Evolutionary conservation across 1,140 invertebrate species (phyloP), one percentile per base, ranked within the genome.

Genomic region (Scaptomyza graminum): DNA sequence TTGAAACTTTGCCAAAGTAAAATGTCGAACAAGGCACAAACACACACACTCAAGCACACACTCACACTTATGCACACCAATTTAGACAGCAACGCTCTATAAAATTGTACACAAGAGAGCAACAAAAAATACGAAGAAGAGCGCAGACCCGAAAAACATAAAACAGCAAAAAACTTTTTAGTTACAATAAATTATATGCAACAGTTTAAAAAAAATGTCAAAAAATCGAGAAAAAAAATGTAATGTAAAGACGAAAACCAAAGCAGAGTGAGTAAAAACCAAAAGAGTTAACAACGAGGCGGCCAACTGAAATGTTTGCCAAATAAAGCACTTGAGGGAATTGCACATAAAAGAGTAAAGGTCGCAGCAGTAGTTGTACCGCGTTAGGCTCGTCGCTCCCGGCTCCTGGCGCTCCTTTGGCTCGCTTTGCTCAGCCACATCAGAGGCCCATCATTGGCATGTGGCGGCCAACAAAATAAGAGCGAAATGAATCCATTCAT

Each of bases 141-240:
- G 54, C 62, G 54, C 62, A 71, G 31, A 49, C 43, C 50, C n/a
- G n/a, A n/a, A n/a, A 44, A 18, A 55, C 2, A 22, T 22, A 22
- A 39, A 34, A 34, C 31, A 34, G 31, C 13, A 69, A 39, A 52
- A 70, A 60, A 87, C 68, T 62, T 88, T 87, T 83, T 84, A 88
- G 84, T 88, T 89, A 88, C 83, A 88, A 88, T 88, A 88, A 88
- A 88, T 88, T 88, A 88, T 88, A 88, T 88, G 83, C 83, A 88
- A 88, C 83, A 88, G 83, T 88, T 88, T 72, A 78, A 57, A 77
- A 67, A 74, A 74, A 68, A 62, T 18, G 9, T 22, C 64, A 69
- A 59, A 54, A 55, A 52, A 31, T 3, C 18, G 18, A 18, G 3
- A 39, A 64, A 47, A 18, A 44, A 43, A 31, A 60, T n/a, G n/a